Conservation (phyloP, 2,888 invertebrate species). For the Actias luna region DNA sequence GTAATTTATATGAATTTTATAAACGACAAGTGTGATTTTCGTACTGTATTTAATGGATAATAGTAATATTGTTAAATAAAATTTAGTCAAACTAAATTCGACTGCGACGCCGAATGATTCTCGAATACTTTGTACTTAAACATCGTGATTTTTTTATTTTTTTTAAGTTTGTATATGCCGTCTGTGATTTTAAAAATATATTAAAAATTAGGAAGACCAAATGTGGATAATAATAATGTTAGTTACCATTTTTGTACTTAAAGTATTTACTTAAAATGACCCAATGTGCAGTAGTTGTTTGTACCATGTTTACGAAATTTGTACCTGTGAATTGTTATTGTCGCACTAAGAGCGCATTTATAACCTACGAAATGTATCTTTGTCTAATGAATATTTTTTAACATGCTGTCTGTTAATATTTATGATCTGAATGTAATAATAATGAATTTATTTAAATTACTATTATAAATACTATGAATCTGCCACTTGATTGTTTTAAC, state of each 20-base stretch:
- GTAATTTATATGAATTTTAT: slow-evolving; percentile 43
- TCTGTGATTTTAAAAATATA: neutral
- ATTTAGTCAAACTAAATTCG: slow-evolving; percentile 24
- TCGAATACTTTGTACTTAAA: slow-evolving; percentile 27
- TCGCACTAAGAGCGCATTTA: slow-evolving; percentile 1
- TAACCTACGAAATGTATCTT: neutral
- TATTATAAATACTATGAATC: slow-evolving; percentile 50
- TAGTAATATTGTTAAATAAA: slow-evolving; percentile 20
- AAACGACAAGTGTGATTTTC: slow-evolving; percentile 57
- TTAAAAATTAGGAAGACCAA: neutral
- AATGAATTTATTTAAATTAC: slow-evolving; percentile 34
- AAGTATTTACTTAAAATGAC: slow-evolving; percentile 26
- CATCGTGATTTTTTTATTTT: slow-evolving; percentile 9
- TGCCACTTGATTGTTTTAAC: slow-evolving; percentile 53
- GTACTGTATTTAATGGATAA: slow-evolving; percentile 22
- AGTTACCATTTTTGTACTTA: slow-evolving; percentile 35
- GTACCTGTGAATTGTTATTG: neutral
- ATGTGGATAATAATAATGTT: neutral
- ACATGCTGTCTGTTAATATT: neutral
- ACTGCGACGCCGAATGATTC: slow-evolving; percentile 37
- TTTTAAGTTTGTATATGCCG: neutral
- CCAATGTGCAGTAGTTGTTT: neutral
- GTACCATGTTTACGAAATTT: neutral
- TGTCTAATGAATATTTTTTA: neutral
- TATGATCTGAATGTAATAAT: neutral